Percentiles rank a stretch among this genome's conserved stretches.
Conservation (phyloP, 2,888 invertebrate genomes). For the Hypercompe scribonia region DNA sequence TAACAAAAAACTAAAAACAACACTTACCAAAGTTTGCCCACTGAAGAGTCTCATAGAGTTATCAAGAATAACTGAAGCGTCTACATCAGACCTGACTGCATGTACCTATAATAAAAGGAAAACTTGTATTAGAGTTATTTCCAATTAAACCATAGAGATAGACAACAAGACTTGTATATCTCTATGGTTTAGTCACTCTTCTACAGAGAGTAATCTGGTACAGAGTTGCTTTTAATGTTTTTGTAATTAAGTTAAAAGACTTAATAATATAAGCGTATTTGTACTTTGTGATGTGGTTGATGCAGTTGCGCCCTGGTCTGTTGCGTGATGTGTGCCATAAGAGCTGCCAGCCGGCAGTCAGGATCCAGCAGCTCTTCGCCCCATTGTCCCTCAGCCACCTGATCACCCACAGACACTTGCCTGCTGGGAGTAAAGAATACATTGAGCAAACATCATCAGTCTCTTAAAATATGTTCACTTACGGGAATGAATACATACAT, state of each 20-base stretch:
- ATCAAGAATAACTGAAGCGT: constrained; percentile 75
- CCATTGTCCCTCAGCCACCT: constrained; percentile 75
- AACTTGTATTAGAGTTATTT: background rate
- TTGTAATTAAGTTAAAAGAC: no score
- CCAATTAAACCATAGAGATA: no score
- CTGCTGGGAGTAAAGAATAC: constrained; percentile 43
- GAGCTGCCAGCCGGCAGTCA: constrained; percentile 73
- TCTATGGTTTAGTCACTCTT: background rate
- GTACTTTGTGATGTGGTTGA: constrained; percentile 71
- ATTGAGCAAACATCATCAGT: background rate
- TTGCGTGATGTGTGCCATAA: constrained; percentile 74
- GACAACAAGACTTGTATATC: no score
- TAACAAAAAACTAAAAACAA: background rate
- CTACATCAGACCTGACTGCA: constrained; percentile 71
- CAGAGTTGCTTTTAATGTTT: no score
- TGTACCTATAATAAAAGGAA: constrained; percentile 57
- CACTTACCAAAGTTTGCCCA: constrained; percentile 72
- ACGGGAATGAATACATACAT: no score
- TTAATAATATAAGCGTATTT: background rate
- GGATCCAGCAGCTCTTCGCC: constrained; percentile 76
- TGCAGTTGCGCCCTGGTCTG: constrained; percentile 62
- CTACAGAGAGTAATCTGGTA: background rate
- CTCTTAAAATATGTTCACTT: no score
- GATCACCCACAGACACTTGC: constrained; percentile 73
- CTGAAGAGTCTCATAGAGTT: constrained; percentile 74